Percentiles rank a stretch among this genome's conserved stretches.
Conservation (phyloP, 2,797 vertebrate species). For the Pipistrellus pipistrellus region DNA sequence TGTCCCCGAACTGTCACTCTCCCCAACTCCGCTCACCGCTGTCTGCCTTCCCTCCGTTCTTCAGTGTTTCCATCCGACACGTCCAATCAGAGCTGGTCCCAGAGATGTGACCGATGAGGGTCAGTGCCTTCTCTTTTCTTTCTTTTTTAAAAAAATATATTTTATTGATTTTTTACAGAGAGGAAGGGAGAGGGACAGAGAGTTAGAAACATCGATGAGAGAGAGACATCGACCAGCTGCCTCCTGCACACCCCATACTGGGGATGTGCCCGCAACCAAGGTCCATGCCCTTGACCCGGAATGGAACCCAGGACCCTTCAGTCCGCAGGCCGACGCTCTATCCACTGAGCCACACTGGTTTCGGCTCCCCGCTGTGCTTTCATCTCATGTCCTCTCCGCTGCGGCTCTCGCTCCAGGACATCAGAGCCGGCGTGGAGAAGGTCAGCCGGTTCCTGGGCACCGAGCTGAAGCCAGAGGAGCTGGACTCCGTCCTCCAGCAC, state of each 20-base stretch:
- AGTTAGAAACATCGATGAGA: too few relatives aligned
- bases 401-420: neutral
- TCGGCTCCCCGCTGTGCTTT: neutral
- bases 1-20: too few relatives aligned
- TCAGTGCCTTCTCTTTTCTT: neutral
- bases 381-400: neutral
- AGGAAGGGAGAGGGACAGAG: too few relatives aligned
- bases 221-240: too few relatives aligned
- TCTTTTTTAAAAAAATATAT: too few relatives aligned
- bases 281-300: too few relatives aligned
- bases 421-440: neutral
- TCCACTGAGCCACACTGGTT: too few relatives aligned
- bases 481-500: neutral
- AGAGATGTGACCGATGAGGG: neutral
- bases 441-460: neutral
- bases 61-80: neutral
- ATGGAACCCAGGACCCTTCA: too few relatives aligned
- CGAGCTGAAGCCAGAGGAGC: neutral
- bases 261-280: too few relatives aligned
- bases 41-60: neutral
- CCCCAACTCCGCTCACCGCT: neutral
- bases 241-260: too few relatives aligned
- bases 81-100: neutral
- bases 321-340: too few relatives aligned
- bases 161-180: too few relatives aligned